Evolutionary conservation across 92 coral and sea anemone species (phyloP).

Genomic region (Umimayanthus kanabou): DNA sequence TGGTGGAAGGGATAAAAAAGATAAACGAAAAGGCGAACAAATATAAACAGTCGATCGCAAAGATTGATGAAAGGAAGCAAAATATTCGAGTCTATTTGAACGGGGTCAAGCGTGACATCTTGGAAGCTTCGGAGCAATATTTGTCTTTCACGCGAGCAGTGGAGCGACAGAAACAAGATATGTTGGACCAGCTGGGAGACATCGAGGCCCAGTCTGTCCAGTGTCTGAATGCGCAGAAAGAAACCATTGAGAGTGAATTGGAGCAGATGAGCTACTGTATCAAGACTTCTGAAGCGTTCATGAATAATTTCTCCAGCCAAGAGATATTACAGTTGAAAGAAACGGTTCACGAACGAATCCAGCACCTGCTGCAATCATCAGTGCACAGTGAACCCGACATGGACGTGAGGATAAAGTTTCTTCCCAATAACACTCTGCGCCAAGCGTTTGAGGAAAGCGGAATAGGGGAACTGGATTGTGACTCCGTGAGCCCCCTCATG

Average conservation of each 20-base stretch:
- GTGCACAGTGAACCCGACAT: constrained; percentile 14
- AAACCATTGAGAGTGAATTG: constrained; percentile 14
- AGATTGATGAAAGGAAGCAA: constrained; percentile 35
- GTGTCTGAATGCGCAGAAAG: constrained; percentile 19
- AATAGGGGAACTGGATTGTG: constrained; percentile 34
- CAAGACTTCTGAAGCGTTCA: constrained; percentile 18
- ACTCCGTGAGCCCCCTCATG: constrained; percentile 28
- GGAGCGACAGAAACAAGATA: constrained; percentile 39
- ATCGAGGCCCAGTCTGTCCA: constrained; percentile 29
- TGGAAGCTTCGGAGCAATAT: constrained; percentile 13
- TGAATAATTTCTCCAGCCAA: constrained; percentile 34
- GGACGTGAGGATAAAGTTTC: constrained; percentile 24
- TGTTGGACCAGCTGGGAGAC: constrained; percentile 29
- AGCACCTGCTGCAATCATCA: constrained; percentile 16
- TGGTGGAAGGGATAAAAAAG: background rate
- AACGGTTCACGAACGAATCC: constrained; percentile 25
- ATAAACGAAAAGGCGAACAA: constrained; percentile 13
- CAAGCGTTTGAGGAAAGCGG: constrained; percentile 29
- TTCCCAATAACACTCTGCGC: constrained; percentile 24
- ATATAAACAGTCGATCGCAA: constrained; percentile 27
- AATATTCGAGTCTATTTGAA: constrained; percentile 38
- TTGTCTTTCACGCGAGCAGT: constrained; percentile 36
- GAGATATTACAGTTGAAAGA: constrained; percentile 32
- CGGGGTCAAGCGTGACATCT: constrained; percentile 41
- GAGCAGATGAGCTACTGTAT: constrained; percentile 25